Evolutionary conservation across 2,113 vertebrate genomes (phyloP).

Genomic region (Nerophis ophidion): DNA sequence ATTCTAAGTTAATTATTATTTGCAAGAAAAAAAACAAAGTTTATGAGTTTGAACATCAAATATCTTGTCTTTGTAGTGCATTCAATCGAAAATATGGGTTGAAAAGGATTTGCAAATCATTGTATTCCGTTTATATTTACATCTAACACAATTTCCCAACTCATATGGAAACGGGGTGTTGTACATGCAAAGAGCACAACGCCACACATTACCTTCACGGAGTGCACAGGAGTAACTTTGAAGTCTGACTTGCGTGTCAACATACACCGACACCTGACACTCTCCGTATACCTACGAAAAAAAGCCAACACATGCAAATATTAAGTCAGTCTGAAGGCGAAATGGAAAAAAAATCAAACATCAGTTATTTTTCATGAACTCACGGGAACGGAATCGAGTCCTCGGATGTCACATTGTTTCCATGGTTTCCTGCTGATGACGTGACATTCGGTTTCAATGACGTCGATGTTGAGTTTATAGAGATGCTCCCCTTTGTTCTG

Average conservation of each 20-base stretch:
- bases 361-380: slow-evolving; percentile 14
- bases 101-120: too few relatives aligned
- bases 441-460: slow-evolving; percentile 55
- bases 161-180: too few relatives aligned
- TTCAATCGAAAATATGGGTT: too few relatives aligned
- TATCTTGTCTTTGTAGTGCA: too few relatives aligned
- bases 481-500: slow-evolving; percentile 28
- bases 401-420: slow-evolving; percentile 49
- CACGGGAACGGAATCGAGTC: slow-evolving; percentile 32
- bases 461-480: slow-evolving; percentile 48
- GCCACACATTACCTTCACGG: slow-evolving; percentile 38
- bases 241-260: slow-evolving; percentile 34
- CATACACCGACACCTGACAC: slow-evolving; percentile 33
- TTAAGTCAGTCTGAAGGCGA: background rate
- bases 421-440: slow-evolving; percentile 50
- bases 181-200: background rate
- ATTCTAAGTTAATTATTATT: too few relatives aligned
- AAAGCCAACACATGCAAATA: background rate
- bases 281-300: slow-evolving; percentile 53
- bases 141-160: too few relatives aligned
- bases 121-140: too few relatives aligned
- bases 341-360: too few relatives aligned
- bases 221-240: slow-evolving; percentile 47
- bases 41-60: too few relatives aligned
- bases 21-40: too few relatives aligned